These are phyloP conservation scores for Vidua macroura DNA, from an alignment of 2,113 vertebrate species.

Conservation along the genomic window DNA sequence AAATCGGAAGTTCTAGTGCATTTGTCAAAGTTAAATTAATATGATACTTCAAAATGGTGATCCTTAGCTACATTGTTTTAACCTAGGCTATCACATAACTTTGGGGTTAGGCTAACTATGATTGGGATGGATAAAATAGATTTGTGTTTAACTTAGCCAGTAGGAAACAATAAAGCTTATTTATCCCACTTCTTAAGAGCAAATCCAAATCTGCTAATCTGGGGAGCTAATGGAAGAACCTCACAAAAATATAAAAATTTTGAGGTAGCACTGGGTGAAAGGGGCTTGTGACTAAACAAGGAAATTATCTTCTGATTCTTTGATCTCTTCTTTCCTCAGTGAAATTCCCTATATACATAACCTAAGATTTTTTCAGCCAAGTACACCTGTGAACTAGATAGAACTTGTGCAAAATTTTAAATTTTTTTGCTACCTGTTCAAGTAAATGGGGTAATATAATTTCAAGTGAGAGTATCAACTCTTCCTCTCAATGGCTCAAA, in stretches of 20 bases:
- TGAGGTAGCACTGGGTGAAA: neutral
- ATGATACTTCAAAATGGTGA: neutral
- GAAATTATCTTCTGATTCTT: neutral
- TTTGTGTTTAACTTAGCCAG: neutral
- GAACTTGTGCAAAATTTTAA: neutral
- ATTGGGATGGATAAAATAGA: neutral
- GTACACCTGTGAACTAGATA: neutral
- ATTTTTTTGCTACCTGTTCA: neutral
- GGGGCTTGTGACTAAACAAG: neutral
- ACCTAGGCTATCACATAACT: neutral
- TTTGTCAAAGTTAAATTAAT: neutral
- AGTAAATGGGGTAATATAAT: slow-evolving; percentile 22
- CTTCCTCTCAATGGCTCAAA: slow-evolving; percentile 17
- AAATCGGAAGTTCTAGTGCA: neutral
- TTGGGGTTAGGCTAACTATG: neutral
- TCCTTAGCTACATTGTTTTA: neutral
- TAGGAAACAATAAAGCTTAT: neutral
- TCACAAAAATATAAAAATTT: neutral
- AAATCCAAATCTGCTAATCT: neutral
- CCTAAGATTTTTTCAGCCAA: neutral
- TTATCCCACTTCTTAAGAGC: neutral
- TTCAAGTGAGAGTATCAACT: slow-evolving; percentile 9
- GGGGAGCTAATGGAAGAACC: neutral
- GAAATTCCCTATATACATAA: neutral
- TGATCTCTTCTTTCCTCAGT: neutral